Evolutionary conservation across 2,113 vertebrate genomes (phyloP), one percentile per base, ranked within the genome.

Genomic region (Trogon surrucura): DNA sequence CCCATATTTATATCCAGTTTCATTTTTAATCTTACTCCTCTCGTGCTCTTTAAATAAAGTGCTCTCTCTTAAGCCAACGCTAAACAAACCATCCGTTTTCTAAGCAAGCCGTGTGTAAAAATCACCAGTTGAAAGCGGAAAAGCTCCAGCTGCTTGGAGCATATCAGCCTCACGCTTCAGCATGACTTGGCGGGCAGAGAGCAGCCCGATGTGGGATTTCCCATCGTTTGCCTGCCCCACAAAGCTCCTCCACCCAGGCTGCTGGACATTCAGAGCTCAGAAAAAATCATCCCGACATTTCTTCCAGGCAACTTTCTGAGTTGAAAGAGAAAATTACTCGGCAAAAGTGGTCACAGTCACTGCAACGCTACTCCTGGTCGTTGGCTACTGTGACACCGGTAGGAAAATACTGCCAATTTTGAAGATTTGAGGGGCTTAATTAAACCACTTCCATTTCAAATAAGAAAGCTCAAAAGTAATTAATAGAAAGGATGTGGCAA

Each of bases 351-450:
- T 17, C 16, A 20, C 7, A 34, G n/a, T 83, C 19, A 16, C 26
- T 54, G 17, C 34, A 56, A 32, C 7, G 11, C 21, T 48, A 20
- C 19, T 81, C 79, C 72, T 84, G 38, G 56, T n/a, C 38, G 10
- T 21, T 75, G 45, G 25, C 36, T 80, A 16, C 48, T 53, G 5
- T 8, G 26, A 18, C 16, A 29, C 10, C 25, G 11, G 7, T n/a
- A 93, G 38, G 58, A 97, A 97, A 97, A 96, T 30, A 95, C 30
- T 82, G 58, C 41, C 58, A 47, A 80, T 70, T 44, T 67, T 51
- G n/a, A 83, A 71, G 89, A 61, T 34, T 29, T 57, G 74, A 90
- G 65, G 11, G 74, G 44, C 57, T 53, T 89, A 81, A 96, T 95
- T 95, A 91, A 91, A 65, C 13, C 18, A 36, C 34, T 79, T 87